A percentile compares a stretch with the other conserved stretches of the same genome.
These are phyloP conservation scores for Pseudomyrmex flavicornis DNA, from an alignment of 1,140 invertebrate species.

Conservation along the genomic window DNA sequence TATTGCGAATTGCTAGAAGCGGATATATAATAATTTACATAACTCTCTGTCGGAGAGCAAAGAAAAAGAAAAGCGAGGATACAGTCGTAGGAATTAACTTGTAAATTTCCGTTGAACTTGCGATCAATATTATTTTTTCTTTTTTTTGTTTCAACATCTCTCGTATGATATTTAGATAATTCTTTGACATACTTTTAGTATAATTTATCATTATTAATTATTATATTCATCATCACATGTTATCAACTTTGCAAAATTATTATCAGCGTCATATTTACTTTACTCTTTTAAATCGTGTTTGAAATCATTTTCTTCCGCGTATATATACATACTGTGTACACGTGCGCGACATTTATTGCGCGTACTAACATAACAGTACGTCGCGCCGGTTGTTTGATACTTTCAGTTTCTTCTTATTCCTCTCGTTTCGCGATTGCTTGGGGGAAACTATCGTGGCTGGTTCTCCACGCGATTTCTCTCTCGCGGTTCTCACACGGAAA, in stretches of 20 bases:
- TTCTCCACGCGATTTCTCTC: not conserved
- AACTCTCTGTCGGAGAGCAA: not conserved
- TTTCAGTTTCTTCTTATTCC: constrained; percentile 38
- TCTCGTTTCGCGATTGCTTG: constrained; percentile 4
- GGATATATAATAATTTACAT: constrained; percentile 23
- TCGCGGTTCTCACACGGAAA: not conserved
- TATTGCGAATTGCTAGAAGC: not conserved
- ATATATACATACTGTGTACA: no score
- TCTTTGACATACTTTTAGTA: not conserved
- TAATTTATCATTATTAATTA: not conserved
- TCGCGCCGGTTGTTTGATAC: not conserved
- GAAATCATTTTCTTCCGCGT: not conserved
- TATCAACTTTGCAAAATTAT: not conserved
- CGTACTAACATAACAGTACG: not conserved
- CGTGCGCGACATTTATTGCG: constrained; percentile 11
- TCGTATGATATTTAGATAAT: constrained; percentile 15
- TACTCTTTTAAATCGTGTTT: not conserved
- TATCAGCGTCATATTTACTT: not conserved
- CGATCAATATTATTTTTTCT: not conserved
- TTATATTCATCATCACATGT: no score
- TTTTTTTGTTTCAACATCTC: constrained; percentile 12
- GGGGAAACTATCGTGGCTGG: not conserved
- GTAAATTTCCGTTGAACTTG: constrained; percentile 12
- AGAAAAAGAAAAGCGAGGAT: not conserved
- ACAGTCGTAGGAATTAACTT: constrained; percentile 21